Percentiles rank a stretch among this genome's conserved stretches.
These are phyloP conservation scores for Galeruca laticollis DNA, from an alignment of 2,888 invertebrate genomes.

Conservation along the genomic window DNA sequence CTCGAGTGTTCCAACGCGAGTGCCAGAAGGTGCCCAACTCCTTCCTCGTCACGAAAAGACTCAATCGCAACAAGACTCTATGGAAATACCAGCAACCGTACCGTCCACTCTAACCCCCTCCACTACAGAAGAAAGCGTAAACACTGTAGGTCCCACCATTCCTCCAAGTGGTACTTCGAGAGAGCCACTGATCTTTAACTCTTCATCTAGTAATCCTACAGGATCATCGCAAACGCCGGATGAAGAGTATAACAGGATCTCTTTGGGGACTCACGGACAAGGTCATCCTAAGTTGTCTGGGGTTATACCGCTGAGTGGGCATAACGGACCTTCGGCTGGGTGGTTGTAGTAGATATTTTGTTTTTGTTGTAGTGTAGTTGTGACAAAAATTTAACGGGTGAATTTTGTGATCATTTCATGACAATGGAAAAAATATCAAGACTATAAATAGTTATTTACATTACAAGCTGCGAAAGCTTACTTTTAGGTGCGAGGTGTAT, in stretches of 20 bases:
- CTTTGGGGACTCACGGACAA: slow-evolving; percentile 59
- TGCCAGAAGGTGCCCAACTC: slow-evolving; percentile 66
- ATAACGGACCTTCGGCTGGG: slow-evolving; percentile 77
- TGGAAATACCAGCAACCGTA: slow-evolving; percentile 62
- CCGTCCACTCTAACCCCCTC: slow-evolving; percentile 68
- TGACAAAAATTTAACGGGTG: background rate
- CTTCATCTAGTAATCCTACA: slow-evolving; percentile 66
- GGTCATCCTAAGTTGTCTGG: slow-evolving; percentile 76
- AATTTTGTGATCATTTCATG: slow-evolving; percentile 1
- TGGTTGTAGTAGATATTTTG: slow-evolving; percentile 72
- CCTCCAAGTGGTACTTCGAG: slow-evolving; percentile 59
- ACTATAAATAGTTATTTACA: too few relatives aligned
- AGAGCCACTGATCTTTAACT: slow-evolving; percentile 74
- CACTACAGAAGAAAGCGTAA: slow-evolving; percentile 64
- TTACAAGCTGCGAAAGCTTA: too few relatives aligned
- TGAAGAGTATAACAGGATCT: slow-evolving; percentile 64
- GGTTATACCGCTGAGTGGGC: slow-evolving; percentile 81
- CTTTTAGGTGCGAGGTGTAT: too few relatives aligned
- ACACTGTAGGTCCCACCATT: slow-evolving; percentile 41
- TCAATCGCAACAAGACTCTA: slow-evolving; percentile 74
- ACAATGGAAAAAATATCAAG: background rate
- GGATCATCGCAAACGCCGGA: slow-evolving; percentile 65
- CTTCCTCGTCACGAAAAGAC: slow-evolving; percentile 71
- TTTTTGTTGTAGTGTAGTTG: slow-evolving; percentile 7
- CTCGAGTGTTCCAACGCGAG: slow-evolving; percentile 76